Conservation (phyloP, 2,113 vertebrate species). For the Sylvia atricapilla region DNA sequence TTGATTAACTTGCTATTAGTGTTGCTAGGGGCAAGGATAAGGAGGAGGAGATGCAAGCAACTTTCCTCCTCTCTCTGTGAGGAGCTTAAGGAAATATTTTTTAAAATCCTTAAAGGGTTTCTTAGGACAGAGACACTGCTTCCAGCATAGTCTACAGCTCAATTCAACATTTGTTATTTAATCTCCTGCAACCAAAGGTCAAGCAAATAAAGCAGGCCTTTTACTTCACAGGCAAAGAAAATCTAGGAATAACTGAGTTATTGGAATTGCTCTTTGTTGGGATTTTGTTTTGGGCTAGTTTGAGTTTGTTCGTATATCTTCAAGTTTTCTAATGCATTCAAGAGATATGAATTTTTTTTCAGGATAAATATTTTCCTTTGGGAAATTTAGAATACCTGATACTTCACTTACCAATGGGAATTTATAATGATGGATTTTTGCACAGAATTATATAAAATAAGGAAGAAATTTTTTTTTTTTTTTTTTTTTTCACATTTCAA, state of each 20-base stretch:
- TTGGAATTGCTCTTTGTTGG: background rate
- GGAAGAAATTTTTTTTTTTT: background rate
- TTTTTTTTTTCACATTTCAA: background rate
- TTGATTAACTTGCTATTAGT: background rate
- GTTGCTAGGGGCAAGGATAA: background rate
- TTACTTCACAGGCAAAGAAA: background rate
- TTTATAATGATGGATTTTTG: background rate
- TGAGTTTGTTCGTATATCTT: background rate
- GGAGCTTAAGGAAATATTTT: background rate
- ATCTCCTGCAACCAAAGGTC: background rate
- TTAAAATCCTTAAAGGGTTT: background rate
- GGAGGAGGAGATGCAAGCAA: background rate
- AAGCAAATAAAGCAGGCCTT: background rate
- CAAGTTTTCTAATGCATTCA: background rate
- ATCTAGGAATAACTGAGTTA: background rate
- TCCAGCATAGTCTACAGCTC: background rate
- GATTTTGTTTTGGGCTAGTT: background rate
- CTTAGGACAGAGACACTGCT: background rate
- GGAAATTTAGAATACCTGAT: background rate
- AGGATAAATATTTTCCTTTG: background rate
- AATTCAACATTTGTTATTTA: background rate
- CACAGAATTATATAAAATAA: background rate
- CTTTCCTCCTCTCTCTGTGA: background rate
- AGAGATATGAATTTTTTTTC: background rate
- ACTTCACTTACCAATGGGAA: background rate